A percentile compares a stretch with the other conserved stretches of the same genome.
phyloP scores from a whole-genome alignment of 2,797 vertebrate genomes.

The Staurois parvus region DNA sequence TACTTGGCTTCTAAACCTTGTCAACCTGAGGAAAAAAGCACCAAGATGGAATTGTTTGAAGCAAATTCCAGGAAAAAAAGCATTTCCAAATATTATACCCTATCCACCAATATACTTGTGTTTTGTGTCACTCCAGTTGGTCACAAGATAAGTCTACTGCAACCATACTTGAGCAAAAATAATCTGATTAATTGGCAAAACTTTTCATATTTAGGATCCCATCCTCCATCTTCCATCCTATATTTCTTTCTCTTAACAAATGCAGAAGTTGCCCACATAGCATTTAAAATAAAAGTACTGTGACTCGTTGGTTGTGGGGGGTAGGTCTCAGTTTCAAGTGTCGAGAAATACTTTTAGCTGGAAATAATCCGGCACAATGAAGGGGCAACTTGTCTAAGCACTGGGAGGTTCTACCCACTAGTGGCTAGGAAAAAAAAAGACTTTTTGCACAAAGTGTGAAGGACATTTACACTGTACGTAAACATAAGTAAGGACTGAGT shows the following conservation, averaged over 20 bases:
- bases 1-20: slow-evolving; percentile 65
- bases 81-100: not conserved
- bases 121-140: not conserved
- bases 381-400: slow-evolving; percentile 9
- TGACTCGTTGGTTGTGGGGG: not conserved
- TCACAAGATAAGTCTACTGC: not conserved
- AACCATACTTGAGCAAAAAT: not conserved
- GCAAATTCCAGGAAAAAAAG: slow-evolving; percentile 11
- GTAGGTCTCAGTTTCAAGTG: not conserved
- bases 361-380: slow-evolving; percentile 11
- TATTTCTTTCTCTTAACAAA: not conserved
- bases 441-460: slow-evolving; percentile 31
- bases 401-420: slow-evolving; percentile 17
- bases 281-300: not conserved
- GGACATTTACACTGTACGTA: slow-evolving; percentile 34
- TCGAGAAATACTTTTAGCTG: not conserved
- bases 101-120: not conserved
- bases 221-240: not conserved
- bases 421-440: not conserved
- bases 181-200: not conserved
- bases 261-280: not conserved
- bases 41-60: slow-evolving; percentile 47
- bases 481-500: slow-evolving; percentile 36
- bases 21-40: slow-evolving; percentile 6
- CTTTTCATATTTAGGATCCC: not conserved